Evolutionary conservation across 2,113 vertebrate genomes (phyloP), one percentile per base, ranked within the genome.

Genomic region (Thalassoma bifasciatum): DNA sequence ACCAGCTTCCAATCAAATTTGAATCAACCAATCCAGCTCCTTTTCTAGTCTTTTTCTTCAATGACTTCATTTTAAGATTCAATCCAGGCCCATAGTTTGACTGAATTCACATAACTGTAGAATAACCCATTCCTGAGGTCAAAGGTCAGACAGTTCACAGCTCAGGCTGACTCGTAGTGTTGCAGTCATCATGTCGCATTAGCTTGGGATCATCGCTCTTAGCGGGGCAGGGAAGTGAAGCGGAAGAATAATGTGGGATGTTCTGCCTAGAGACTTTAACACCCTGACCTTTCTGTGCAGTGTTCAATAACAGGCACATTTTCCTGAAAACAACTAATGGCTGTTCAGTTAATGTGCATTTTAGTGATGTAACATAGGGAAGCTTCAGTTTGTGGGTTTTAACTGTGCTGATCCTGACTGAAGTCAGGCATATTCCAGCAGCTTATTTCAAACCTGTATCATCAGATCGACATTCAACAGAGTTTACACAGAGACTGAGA

Each of bases 301-400:
- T 46, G 40, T 58, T 75, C 49, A 36, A 52, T 70, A 51, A 62
- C 30, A 51, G 56, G 24, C 19, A 1, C 24, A 62, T 82, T 66
- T 62, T 63, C 75, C 69, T 77, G 59, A 53, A 64, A 83, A 78
- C 65, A 16, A 8, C 53, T 47, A 37, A 22, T 10, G 49, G 30
- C 44, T 70, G 34, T 40, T 61, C 23, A 30, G 56, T 40, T 40
- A 13, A 12, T 13, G 2, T 44, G 11, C 12, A 44, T 14, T 10
- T 13, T 16, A 44, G 42, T 16, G 16, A 44, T 14, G 13, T 6
- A 44, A 44, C 42, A 44, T 13, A 16, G 42, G 13, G 30, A 30
- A 30, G 30, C 30, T 30, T 30, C 6, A 30, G 30, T 30, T 6
- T 30, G 40, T 19, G 16, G 16, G 16, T 17, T 16, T 19, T 14